These are phyloP conservation scores for Furnarius figulus DNA, from an alignment of 2,113 vertebrate species.

Conservation along the genomic window DNA sequence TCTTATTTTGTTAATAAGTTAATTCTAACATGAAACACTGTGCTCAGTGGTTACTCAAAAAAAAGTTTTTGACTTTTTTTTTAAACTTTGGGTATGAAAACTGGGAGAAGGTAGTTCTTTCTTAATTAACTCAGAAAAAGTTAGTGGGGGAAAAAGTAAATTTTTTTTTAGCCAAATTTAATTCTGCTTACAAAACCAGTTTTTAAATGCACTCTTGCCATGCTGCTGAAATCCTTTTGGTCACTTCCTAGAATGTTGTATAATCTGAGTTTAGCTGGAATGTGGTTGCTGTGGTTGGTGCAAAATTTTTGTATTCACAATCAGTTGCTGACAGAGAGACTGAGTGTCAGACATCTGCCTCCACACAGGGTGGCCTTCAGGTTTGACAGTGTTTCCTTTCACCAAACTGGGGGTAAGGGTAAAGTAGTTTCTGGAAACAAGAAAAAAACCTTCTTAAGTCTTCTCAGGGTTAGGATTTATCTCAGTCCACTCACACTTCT, in stretches of 20 bases:
- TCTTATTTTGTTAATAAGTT: background rate
- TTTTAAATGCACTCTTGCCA: background rate
- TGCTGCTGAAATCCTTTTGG: background rate
- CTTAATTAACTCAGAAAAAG: background rate
- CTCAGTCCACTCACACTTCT: background rate
- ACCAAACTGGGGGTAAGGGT: background rate
- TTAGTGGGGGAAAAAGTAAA: background rate
- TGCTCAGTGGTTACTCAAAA: background rate
- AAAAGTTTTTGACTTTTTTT: background rate
- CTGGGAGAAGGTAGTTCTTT: background rate
- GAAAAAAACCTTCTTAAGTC: background rate
- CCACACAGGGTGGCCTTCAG: background rate
- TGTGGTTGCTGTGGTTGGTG: background rate
- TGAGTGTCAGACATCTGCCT: background rate
- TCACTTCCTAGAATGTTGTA: background rate
- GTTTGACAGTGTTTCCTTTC: background rate
- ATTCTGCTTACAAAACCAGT: background rate
- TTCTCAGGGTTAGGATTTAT: background rate
- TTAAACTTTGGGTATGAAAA: background rate
- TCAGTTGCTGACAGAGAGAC: background rate
- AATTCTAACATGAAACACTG: background rate
- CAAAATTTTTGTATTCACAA: background rate
- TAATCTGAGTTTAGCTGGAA: background rate
- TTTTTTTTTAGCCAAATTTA: background rate
- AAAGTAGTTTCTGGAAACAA: background rate